phyloP scores from a whole-genome alignment of 2,888 invertebrate genomes.

The Monochamus alternatus region DNA sequence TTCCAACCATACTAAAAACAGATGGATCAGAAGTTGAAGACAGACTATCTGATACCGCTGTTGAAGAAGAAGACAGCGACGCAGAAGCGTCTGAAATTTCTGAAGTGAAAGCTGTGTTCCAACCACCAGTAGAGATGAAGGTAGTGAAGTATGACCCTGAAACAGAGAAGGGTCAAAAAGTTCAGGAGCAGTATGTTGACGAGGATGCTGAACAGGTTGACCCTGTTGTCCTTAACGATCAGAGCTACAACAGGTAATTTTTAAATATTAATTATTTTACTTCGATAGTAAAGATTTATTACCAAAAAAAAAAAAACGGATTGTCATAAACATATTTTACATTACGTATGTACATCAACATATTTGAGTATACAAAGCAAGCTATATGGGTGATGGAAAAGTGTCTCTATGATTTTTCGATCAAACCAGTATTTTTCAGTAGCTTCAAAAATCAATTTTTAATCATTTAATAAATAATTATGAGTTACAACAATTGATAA shows the following conservation, averaged over 20 bases:
- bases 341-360: no score
- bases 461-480: no score
- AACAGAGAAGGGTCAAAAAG: slow-evolving; percentile 80
- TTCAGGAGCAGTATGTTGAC: slow-evolving; percentile 82
- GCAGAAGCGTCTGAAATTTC: slow-evolving; percentile 75
- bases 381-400: no score
- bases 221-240: slow-evolving; percentile 82
- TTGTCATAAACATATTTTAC: no score
- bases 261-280: slow-evolving; percentile 36
- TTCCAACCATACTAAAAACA: slow-evolving; percentile 78
- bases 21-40: slow-evolving; percentile 75
- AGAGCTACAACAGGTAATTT: slow-evolving; percentile 81
- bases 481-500: no score
- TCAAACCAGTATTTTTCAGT: no score
- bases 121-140: slow-evolving; percentile 85
- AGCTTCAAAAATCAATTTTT: no score
- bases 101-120: slow-evolving; percentile 61
- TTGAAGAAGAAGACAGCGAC: slow-evolving; percentile 70
- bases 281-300: not conserved
- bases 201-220: slow-evolving; percentile 82
- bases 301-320: no score
- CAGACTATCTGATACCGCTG: slow-evolving; percentile 32
- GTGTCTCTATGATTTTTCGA: no score
- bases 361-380: no score
- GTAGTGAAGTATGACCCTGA: slow-evolving; percentile 87